Conservation (phyloP, 2,797 vertebrate species). For the Takifugu rubripes region DNA sequence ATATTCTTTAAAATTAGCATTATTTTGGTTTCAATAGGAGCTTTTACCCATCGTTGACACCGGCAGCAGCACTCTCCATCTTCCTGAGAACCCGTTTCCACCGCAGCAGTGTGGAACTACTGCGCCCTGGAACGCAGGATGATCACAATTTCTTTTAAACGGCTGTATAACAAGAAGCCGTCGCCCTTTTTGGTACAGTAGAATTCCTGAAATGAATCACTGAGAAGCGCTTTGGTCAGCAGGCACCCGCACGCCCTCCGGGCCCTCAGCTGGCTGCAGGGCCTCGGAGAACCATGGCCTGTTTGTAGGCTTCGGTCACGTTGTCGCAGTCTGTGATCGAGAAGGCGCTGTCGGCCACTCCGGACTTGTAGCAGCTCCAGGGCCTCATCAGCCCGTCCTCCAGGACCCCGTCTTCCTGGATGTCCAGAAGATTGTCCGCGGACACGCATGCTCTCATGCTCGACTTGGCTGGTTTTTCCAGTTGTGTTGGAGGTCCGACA, state of each 20-base stretch:
- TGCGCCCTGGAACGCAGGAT: background rate
- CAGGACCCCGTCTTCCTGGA: constrained; percentile 56
- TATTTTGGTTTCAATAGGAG: constrained; percentile 42
- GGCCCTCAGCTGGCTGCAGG: constrained; percentile 72
- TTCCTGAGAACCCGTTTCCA: constrained; percentile 24
- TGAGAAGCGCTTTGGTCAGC: constrained; percentile 36
- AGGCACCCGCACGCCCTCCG: background rate
- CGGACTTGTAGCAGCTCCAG: constrained; percentile 80
- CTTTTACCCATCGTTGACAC: background rate
- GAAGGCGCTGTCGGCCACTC: constrained; percentile 79
- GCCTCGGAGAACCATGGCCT: constrained; percentile 63
- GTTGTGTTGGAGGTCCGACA: constrained; percentile 32
- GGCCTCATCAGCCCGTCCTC: constrained; percentile 52
- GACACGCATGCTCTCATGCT: constrained; percentile 85
- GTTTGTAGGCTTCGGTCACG: constrained; percentile 74
- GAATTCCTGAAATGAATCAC: constrained; percentile 24
- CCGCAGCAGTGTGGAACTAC: background rate
- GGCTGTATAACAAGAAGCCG: constrained; percentile 7
- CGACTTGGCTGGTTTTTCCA: constrained; percentile 48
- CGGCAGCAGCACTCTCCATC: constrained; percentile 5
- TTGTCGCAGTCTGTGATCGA: constrained; percentile 82
- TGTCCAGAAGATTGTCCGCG: constrained; percentile 84
- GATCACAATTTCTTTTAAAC: constrained; percentile 8
- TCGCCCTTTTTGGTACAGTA: constrained; percentile 50
- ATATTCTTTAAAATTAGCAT: background rate